A percentile compares a stretch with the other conserved stretches of the same genome.
Evolutionary conservation across 1,140 invertebrate species (phyloP).

Genomic region (Aphaenogaster ashmeadi): DNA sequence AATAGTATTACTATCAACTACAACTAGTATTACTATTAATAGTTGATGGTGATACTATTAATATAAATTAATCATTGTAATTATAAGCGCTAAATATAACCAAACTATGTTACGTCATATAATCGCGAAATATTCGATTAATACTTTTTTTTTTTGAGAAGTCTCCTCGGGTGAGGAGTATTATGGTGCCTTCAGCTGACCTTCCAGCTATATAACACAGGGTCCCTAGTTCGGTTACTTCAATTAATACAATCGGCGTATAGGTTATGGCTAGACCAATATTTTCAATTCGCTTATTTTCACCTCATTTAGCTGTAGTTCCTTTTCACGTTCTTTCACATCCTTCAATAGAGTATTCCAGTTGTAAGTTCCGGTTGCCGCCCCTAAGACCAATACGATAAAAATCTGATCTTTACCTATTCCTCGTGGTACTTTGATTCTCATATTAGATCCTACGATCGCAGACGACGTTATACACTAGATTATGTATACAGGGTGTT

Average conservation of each 20-base stretch:
- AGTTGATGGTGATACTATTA: neutral
- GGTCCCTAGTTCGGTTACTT: too few relatives aligned
- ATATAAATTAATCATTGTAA: neutral
- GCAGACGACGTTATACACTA: neutral
- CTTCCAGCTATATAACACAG: too few relatives aligned
- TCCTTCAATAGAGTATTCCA: constrained; percentile 52
- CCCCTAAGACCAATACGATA: constrained; percentile 26
- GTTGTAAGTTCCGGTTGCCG: constrained; percentile 26
- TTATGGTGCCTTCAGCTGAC: too few relatives aligned
- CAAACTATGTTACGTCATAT: neutral
- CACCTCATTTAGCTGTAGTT: constrained; percentile 45
- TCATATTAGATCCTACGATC: constrained; percentile 16
- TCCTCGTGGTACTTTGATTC: neutral
- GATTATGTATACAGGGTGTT: too few relatives aligned
- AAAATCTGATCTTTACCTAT: neutral
- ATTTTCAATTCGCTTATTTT: neutral
- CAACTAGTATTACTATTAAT: neutral
- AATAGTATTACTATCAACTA: too few relatives aligned
- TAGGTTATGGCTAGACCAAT: constrained; percentile 12
- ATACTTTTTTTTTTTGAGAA: too few relatives aligned
- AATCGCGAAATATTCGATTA: neutral
- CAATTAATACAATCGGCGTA: neutral
- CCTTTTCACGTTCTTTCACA: neutral
- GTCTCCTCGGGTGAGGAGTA: too few relatives aligned
- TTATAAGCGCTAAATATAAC: neutral